Conservation (phyloP, 2,888 invertebrate genomes). For the Lasioglossum oenotherae region DNA sequence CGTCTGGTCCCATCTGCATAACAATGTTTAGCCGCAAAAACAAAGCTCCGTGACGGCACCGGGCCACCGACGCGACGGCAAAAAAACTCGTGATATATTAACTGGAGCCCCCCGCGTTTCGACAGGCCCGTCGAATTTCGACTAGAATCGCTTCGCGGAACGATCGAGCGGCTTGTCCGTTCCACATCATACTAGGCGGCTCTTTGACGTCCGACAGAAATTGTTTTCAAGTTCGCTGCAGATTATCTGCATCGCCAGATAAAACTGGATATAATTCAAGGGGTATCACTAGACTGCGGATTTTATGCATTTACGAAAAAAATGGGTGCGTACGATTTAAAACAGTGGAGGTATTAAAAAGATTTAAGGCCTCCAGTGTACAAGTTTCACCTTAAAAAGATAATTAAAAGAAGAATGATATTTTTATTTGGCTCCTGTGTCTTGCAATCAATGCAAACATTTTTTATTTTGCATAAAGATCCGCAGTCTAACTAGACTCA, state of each 20-base stretch:
- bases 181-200: background rate
- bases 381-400: no score
- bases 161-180: background rate
- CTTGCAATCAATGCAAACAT: no score
- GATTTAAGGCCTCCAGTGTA: no score
- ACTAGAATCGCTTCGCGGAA: conserved; percentile 13
- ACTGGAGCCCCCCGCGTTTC: conserved; percentile 56
- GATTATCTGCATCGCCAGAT: background rate
- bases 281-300: no score
- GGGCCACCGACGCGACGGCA: conserved; percentile 27
- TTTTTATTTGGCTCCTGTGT: no score
- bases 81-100: conserved; percentile 64
- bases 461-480: no score
- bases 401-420: no score
- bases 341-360: no score
- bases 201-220: background rate
- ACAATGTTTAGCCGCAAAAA: conserved; percentile 81
- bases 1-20: conserved; percentile 79
- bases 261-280: no score
- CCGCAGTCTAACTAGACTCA: no score
- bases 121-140: conserved; percentile 67
- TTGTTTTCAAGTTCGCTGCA: background rate
- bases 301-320: no score
- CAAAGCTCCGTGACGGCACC: conserved; percentile 73
- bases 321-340: no score